These are phyloP conservation scores for Myrmophylax atrothorax DNA, from an alignment of 2,113 vertebrate genomes.

Conservation along the genomic window DNA sequence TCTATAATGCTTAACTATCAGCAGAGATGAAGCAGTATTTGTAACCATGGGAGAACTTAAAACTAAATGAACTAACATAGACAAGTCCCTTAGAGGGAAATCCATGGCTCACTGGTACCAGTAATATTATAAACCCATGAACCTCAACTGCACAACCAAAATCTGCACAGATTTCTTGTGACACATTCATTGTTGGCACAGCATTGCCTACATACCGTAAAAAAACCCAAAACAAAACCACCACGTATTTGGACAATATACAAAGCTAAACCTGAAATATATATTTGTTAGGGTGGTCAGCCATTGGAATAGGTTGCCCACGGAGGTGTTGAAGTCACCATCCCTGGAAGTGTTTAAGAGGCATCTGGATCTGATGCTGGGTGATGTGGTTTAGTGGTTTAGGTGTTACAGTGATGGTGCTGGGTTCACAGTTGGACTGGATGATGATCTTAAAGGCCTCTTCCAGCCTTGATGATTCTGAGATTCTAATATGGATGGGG, in stretches of 20 bases:
- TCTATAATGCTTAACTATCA: not conserved
- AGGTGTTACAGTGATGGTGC: not conserved
- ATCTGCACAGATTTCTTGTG: not conserved
- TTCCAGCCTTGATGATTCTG: not conserved
- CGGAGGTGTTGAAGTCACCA: not conserved
- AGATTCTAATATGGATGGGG: fast-evolving
- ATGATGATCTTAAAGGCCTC: not conserved
- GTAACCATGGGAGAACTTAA: not conserved
- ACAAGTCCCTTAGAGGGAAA: not conserved
- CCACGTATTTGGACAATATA: fast-evolving
- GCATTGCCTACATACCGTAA: not conserved
- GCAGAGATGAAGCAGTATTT: not conserved
- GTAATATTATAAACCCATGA: not conserved
- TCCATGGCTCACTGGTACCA: not conserved
- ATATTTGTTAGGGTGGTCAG: not conserved
- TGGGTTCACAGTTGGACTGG: not conserved
- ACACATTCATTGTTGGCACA: not conserved
- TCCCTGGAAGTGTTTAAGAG: not conserved
- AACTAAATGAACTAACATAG: not conserved
- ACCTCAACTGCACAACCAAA: not conserved
- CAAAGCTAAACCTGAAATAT: not conserved
- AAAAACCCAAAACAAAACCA: not conserved
- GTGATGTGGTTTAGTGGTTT: not conserved
- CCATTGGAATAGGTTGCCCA: not conserved
- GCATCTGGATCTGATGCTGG: not conserved